Percentiles rank a stretch among this genome's conserved stretches.
These are phyloP conservation scores for Nemapogon koenigi DNA, from an alignment of 2,888 invertebrate species.

Conservation along the genomic window DNA sequence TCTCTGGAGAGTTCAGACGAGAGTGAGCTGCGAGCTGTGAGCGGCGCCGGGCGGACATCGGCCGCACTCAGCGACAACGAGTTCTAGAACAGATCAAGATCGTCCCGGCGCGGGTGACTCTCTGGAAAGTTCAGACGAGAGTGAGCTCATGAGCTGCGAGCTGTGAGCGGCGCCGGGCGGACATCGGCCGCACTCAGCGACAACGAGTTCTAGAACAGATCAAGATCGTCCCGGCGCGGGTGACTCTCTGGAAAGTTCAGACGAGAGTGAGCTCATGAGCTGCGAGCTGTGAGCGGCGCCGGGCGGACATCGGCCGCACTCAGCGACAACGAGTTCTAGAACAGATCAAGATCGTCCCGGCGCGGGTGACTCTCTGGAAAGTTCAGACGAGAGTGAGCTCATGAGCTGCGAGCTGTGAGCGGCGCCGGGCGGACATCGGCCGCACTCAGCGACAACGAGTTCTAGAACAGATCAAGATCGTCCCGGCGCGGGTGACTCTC, in stretches of 20 bases:
- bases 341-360: too few relatives aligned
- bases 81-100: too few relatives aligned
- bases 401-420: constrained; percentile 36
- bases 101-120: constrained; percentile 30
- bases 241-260: constrained; percentile 48
- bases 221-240: too few relatives aligned
- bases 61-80: constrained; percentile 55
- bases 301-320: constrained; percentile 34
- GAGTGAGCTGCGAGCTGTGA: constrained; percentile 42
- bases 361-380: constrained; percentile 40
- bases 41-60: constrained; percentile 30
- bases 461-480: too few relatives aligned
- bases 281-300: constrained; percentile 33
- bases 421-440: constrained; percentile 33
- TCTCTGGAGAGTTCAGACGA: constrained; percentile 52
- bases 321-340: constrained; percentile 60
- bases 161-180: constrained; percentile 31
- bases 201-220: constrained; percentile 61
- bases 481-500: constrained; percentile 33
- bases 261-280: constrained; percentile 52
- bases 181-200: constrained; percentile 42
- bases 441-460: constrained; percentile 55
- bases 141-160: constrained; percentile 47
- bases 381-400: constrained; percentile 54
- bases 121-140: constrained; percentile 50